Evolutionary conservation across 2,797 vertebrate species (phyloP), one percentile per base, ranked within the genome.

Genomic region (Notamacropus eugenii): DNA sequence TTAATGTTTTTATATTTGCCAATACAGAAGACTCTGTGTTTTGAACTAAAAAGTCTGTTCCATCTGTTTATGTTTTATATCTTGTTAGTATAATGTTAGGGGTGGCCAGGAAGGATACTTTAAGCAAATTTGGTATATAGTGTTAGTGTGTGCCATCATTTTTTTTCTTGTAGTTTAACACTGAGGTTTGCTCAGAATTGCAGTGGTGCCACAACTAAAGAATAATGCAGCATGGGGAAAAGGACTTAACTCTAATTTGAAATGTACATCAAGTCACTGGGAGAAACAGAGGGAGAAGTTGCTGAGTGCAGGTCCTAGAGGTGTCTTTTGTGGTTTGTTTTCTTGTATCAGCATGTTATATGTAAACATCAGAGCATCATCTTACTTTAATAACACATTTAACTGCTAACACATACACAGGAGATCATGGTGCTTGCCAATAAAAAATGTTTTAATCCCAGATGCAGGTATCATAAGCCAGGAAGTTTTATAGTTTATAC

Each of bases 291-390:
- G 28, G 52, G 95, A 91, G 97, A 98, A 98, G 91, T 92, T 98
- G 97, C 98, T 98, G 97, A 98, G 96, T 96, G 95, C 90, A 97
- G 95, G 91, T 96, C 97, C 93, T 97, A 93, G 91, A 94, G 93
- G 50, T 94, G 55, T 97, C 90, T 97, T 98, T 97, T 91, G 93
- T 97, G 96, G 58, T 91, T 92, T 52, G 6, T 97, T 98, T 97
- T 97, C 95, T 96, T 97, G 92, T 95, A 97, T 98, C 97, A 98
- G 97, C 97, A 97, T 55, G 96, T 97, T 98, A 93, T 98, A 94
- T 93, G 96, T 97, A 98, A 98, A 95, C 92, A 98, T 92, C 87
- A 97, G 98, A 98, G 95, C 95, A 97, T 55, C 97, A 96, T 98
- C 96, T 97, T 93, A 90, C 96, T 97, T 98, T 98, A 98, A 98